Base-by-base conservation (phyloP, 2,888 invertebrate species). In the Aspidiotus destructor region DNA sequence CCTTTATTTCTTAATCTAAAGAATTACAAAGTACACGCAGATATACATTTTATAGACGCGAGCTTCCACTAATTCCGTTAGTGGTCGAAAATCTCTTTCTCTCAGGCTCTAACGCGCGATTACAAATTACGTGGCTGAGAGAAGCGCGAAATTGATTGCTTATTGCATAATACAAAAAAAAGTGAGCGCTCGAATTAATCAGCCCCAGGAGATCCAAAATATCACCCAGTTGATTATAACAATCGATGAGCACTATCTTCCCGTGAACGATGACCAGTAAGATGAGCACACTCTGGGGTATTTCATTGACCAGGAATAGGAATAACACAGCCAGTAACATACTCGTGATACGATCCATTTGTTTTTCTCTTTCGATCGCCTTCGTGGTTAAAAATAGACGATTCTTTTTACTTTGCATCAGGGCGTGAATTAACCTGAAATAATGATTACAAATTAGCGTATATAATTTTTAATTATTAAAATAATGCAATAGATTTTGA, bases 131-230 rank as follows among this genome's bases (percentile, higher is more conserved):
- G 28, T 28, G 28, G 28, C 84, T 84, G 76, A 90, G 90, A 1
- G 88, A 89, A 71, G 82, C 83, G 10, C 95, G 84, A 79, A 95
- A 95, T 80, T 94, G 94, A 44, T 89, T 83, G 73, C 92, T 92
- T 95, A 95, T 95, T 73, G 89, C 86, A 80, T 93, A 95, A 80
- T 95, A 96, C 68, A 96, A 82, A 72, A 94, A 89, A 79, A 96
- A 95, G 80, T 95, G 95, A 74, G 94, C 89, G 52, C 92, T 89
- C 41, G 92, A 92, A 76, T 95, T 95, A 74, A 92, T 85, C 72
- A 96, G 81, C n/a, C 95, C 94, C 78, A 92, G 82, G 70, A 93
- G 83, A 78, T 95, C 94, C 86, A 93, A 88, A 72, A 93, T 80
- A 76, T 95, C 94, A 73, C 89, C 90, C 75, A 90, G 83, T 71